Evolutionary conservation across 2,888 invertebrate species (phyloP).

Genomic region (Diplolepis rosae): DNA sequence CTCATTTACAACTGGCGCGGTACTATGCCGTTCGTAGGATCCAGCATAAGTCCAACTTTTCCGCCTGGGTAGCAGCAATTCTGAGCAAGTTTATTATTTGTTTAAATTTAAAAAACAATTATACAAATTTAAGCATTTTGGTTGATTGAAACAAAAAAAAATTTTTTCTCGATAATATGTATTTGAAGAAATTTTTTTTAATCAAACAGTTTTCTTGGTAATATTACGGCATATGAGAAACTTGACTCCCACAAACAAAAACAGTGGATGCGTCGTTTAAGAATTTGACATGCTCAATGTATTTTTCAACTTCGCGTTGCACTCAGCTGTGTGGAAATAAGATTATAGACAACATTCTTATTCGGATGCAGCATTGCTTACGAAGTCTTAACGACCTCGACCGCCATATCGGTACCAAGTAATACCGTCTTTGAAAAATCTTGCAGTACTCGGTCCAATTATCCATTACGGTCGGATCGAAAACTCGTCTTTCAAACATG

Average conservation of each 20-base stretch:
- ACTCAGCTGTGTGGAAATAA: conserved; percentile 21
- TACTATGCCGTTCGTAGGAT: too few relatives aligned
- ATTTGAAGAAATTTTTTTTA: neutral
- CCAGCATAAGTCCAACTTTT: too few relatives aligned
- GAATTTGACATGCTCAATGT: conserved; percentile 22
- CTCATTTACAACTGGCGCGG: too few relatives aligned
- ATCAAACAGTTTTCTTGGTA: neutral
- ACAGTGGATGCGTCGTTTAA: conserved; percentile 12
- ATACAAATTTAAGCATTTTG: too few relatives aligned
- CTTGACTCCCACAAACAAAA: conserved; percentile 4
- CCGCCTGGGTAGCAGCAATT: too few relatives aligned
- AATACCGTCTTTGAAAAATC: conserved; percentile 36
- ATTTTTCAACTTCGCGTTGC: conserved; percentile 23
- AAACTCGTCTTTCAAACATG: conserved; percentile 38
- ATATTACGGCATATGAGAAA: conserved; percentile 11
- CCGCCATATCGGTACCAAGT: conserved; percentile 31
- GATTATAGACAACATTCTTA: conserved; percentile 30
- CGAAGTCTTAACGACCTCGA: conserved; percentile 35
- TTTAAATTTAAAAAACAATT: too few relatives aligned
- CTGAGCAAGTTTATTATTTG: too few relatives aligned
- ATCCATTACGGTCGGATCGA: conserved; percentile 35
- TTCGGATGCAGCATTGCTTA: conserved; percentile 29
- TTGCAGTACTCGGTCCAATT: conserved; percentile 36
- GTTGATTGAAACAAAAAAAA: too few relatives aligned
- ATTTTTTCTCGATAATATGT: neutral